Base-by-base conservation (phyloP, 2,113 vertebrate genomes). In the Perccottus glenii region DNA sequence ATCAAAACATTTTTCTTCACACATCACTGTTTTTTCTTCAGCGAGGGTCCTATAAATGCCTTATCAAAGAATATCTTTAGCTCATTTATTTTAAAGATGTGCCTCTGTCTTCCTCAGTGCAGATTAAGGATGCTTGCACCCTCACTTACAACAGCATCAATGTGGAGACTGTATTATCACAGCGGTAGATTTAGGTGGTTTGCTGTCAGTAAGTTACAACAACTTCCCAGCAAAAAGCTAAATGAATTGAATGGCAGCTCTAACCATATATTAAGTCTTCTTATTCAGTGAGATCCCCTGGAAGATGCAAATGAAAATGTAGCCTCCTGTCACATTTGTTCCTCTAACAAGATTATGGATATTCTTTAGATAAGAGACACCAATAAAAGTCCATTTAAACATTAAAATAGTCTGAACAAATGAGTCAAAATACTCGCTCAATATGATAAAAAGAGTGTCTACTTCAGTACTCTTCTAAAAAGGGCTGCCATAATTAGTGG, bases 171-270 rank as follows among this genome's bases (percentile, higher is more conserved):
- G 2, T 40, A 8, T 11, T 14, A 46, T 46, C 6, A 11, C 32
- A 9, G 14, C 50, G 60, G 63, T 40, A 19, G 15, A 32, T 40
- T 69, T 8, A 6, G 49, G 11, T 55, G 36, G 43, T 60, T 3
- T 51, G 7, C 44, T 55, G 46, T 60, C 69, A 69, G 64, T 38
- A 64, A 59, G 52, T 69, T 67, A 47, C 60, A 68, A 66, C 55
- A 62, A 43, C 63, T 53, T 42, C 3, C 7, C 11, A 47, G 19
- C 43, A 43, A 35, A 49, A 16, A 55, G 33, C 12, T 43, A 53
- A 67, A 16, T 63, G 44, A 73, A 35, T 9, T 65, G 11, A 48
- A 43, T 59, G 61, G 42, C 61, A 46, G 4, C 2, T 4, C 6
- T 46, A 46, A 46, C 5, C 44, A 46, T 9, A 45, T 4, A 11